Evolutionary conservation across 2,888 invertebrate species (phyloP).

Genomic region (Eutolmus rufibarbis): DNA sequence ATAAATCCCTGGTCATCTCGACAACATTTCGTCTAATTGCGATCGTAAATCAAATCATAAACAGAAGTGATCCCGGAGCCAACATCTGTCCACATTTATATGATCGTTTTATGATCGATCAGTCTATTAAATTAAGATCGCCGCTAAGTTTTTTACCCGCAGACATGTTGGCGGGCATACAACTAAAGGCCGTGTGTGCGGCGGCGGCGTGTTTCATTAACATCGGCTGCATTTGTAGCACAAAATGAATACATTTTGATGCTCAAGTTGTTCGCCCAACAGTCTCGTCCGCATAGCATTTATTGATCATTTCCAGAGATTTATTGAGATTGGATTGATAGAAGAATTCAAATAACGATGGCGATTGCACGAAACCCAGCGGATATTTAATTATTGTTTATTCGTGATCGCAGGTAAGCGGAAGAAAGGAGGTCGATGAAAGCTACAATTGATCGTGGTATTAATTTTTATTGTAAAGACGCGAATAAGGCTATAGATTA

Average conservation of each 20-base stretch:
- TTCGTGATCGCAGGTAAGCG: conserved; percentile 13
- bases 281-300: conserved; percentile 7
- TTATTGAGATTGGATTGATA: conserved; percentile 25
- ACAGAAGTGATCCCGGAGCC: conserved; percentile 41
- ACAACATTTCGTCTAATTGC: conserved; percentile 36
- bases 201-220: not conserved
- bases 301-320: conserved; percentile 29
- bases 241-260: conserved; percentile 3
- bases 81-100: conserved; percentile 44
- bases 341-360: conserved; percentile 14
- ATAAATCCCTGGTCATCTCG: conserved; percentile 37
- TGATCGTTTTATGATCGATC: conserved; percentile 44
- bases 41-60: conserved; percentile 39
- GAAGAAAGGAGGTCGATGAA: not conserved
- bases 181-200: not conserved
- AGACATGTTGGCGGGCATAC: not conserved
- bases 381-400: conserved; percentile 16
- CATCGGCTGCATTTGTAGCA: not conserved
- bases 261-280: not conserved
- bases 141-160: not conserved
- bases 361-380: conserved; percentile 6
- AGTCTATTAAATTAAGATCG: conserved; percentile 42
- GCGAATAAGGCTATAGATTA: not conserved
- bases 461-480: not conserved
- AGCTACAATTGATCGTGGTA: not conserved